These are phyloP conservation scores for Nettapus auritus DNA, from an alignment of 2,113 vertebrate genomes.

Conservation along the genomic window DNA sequence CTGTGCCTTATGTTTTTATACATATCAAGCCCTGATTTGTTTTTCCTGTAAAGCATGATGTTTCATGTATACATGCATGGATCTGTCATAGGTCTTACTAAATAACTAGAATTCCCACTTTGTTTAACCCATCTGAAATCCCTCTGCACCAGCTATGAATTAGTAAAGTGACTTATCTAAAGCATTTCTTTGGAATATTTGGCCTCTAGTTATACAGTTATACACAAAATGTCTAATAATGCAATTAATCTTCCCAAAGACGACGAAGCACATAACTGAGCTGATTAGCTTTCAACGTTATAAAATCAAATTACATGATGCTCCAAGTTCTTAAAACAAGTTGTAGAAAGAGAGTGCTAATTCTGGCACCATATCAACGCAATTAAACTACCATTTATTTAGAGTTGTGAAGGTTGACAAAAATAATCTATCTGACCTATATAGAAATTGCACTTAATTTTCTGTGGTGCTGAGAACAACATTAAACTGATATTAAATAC, in stretches of 20 bases:
- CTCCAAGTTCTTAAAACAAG: conserved; percentile 65
- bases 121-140: not conserved
- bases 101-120: not conserved
- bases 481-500: conserved; percentile 40
- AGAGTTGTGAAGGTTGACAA: conserved; percentile 36
- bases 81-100: not conserved
- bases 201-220: not conserved
- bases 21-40: rapidly evolving
- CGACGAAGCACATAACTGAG: not conserved
- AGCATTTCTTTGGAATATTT: not conserved
- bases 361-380: conserved; percentile 46
- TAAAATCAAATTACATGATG: conserved; percentile 28
- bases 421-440: conserved; percentile 56
- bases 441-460: conserved; percentile 54
- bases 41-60: not conserved
- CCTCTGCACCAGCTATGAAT: not conserved
- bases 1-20: rapidly evolving
- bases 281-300: conserved; percentile 48
- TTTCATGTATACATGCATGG: not conserved
- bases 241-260: not conserved
- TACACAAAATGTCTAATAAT: not conserved
- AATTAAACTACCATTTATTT: conserved; percentile 66
- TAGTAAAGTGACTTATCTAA: not conserved
- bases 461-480: conserved; percentile 11
- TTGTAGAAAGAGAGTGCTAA: conserved; percentile 46